Conservation (phyloP, 2,888 invertebrate species). For the Drosophila buzzatii region DNA sequence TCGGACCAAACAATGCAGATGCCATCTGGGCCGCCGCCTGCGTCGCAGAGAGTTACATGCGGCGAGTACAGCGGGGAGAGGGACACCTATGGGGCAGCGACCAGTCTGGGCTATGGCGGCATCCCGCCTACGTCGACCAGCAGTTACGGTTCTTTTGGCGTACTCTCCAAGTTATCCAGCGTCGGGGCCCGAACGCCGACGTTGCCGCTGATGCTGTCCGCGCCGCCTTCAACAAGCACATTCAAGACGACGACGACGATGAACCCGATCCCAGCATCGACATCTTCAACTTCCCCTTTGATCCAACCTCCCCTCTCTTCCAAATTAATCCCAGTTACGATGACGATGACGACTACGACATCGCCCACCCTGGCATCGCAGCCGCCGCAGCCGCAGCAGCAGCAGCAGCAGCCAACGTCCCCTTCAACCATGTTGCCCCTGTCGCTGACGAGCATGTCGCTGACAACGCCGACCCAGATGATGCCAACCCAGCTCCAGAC, state of each 20-base stretch:
- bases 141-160: slow-evolving; percentile 73
- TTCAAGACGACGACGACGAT: slow-evolving; percentile 49
- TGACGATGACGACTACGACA: slow-evolving; percentile 15
- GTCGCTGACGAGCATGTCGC: slow-evolving; percentile 39
- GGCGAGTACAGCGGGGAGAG: slow-evolving; percentile 53
- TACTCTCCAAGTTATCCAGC: slow-evolving; percentile 62
- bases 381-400: not conserved
- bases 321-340: slow-evolving; percentile 6
- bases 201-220: slow-evolving; percentile 53
- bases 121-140: slow-evolving; percentile 51
- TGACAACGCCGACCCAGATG: slow-evolving; percentile 37
- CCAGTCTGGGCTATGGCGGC: slow-evolving; percentile 46
- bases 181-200: slow-evolving; percentile 41
- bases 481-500: slow-evolving; percentile 57
- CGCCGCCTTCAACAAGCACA: slow-evolving; percentile 55
- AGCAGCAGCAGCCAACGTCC: not conserved
- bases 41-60: slow-evolving; percentile 60
- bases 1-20: slow-evolving; percentile 64
- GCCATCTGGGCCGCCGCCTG: slow-evolving; percentile 67
- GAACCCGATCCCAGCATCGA: slow-evolving; percentile 31
- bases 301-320: not conserved
- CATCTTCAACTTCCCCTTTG: slow-evolving; percentile 11
- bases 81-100: slow-evolving; percentile 42
- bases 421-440: slow-evolving; percentile 29
- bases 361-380: not conserved